phyloP scores from a whole-genome alignment of 2,797 vertebrate species.

The Salarias fasciatus region DNA sequence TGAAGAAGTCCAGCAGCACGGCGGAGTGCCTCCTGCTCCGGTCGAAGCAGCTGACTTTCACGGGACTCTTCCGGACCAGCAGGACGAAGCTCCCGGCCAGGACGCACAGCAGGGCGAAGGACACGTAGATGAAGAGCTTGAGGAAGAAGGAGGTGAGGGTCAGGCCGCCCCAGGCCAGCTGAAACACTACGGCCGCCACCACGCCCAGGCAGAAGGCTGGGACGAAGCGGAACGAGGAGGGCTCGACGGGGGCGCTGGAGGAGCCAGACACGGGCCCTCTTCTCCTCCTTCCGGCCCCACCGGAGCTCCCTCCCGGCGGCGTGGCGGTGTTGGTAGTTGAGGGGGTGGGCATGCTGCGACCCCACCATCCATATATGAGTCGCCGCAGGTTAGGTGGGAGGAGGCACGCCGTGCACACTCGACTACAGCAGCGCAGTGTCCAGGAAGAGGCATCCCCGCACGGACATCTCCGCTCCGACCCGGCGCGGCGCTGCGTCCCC shows the following conservation, averaged over 20 bases:
- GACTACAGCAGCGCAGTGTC: conserved; percentile 58
- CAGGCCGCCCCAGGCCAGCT: conserved; percentile 81
- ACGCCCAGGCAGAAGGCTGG: conserved; percentile 79
- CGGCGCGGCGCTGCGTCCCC: conserved; percentile 25
- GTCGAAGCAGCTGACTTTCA: conserved; percentile 78
- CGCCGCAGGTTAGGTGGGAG: conserved; percentile 41
- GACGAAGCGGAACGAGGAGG: conserved; percentile 73
- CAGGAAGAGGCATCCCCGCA: conserved; percentile 73
- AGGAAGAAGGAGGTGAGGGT: conserved; percentile 83
- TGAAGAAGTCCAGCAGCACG: conserved; percentile 73
- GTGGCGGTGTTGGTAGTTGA: conserved; percentile 59
- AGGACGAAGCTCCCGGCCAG: conserved; percentile 81
- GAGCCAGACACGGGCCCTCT: conserved; percentile 67
- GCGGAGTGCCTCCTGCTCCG: conserved; percentile 61
- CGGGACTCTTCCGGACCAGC: conserved; percentile 80
- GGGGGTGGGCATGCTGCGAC: conserved; percentile 75
- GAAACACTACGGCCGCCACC: conserved; percentile 78
- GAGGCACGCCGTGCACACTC: conserved; percentile 34
- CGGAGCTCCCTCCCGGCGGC: conserved; percentile 58
- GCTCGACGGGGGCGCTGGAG: conserved; percentile 51
- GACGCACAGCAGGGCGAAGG: conserved; percentile 83
- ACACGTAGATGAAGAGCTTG: conserved; percentile 84
- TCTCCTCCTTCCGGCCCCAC: conserved; percentile 40
- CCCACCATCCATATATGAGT: conserved; percentile 77
- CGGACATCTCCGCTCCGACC: conserved; percentile 68